Conservation (phyloP, 2,888 invertebrate genomes). For the Phanerotoma sp. region DNA sequence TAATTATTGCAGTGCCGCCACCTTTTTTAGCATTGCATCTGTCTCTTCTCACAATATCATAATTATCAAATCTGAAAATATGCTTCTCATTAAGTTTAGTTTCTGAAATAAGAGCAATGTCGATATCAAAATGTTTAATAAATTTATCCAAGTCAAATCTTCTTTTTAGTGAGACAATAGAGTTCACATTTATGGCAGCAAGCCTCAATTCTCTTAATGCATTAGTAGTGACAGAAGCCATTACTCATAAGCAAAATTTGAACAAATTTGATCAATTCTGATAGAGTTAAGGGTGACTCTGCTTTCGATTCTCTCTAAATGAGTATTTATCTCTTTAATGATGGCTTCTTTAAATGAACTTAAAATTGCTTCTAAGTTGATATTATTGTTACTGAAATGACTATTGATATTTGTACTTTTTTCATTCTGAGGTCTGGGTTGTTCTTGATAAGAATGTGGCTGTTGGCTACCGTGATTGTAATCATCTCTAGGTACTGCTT, state of each 20-base stretch:
- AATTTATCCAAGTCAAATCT: slow-evolving; percentile 17
- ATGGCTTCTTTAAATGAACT: no score
- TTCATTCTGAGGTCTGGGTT: no score
- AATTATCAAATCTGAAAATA: not conserved
- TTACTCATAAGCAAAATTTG: not conserved
- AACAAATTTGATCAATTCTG: not conserved
- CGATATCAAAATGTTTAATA: not conserved
- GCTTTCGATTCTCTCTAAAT: no score
- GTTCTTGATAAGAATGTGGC: no score
- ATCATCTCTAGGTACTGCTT: no score
- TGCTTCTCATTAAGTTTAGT: slow-evolving; percentile 19
- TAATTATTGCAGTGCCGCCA: slow-evolving; percentile 19
- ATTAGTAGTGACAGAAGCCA: not conserved
- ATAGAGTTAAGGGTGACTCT: no score
- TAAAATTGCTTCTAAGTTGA: no score
- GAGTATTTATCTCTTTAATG: no score
- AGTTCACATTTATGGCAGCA: slow-evolving; percentile 13
- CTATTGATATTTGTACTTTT: no score
- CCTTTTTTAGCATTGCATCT: slow-evolving; percentile 8
- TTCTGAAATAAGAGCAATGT: slow-evolving; percentile 20
- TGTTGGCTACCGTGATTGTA: no score
- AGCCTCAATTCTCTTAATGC: not conserved
- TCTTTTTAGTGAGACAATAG: slow-evolving; percentile 12
- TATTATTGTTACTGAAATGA: no score
- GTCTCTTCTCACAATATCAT: slow-evolving; percentile 5